A percentile compares a stretch with the other conserved stretches of the same genome.
phyloP scores from a whole-genome alignment of 2,113 vertebrate species.

The Tetraodon nigroviridis region DNA sequence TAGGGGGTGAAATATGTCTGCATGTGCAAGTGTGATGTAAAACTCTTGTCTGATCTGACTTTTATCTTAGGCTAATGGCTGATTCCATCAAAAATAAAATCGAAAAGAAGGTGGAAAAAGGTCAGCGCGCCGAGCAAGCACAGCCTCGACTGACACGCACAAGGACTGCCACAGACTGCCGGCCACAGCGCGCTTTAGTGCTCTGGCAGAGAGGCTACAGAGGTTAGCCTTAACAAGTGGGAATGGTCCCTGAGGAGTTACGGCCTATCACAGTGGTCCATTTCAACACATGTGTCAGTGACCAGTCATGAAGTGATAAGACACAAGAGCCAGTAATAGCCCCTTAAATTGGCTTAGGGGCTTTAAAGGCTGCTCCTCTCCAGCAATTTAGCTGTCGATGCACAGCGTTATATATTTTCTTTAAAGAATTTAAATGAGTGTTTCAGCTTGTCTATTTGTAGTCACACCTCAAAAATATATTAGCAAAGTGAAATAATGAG shows the following conservation, averaged over 20 bases:
- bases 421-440: conserved; percentile 2
- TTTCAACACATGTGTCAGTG: conserved; percentile 60
- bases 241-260: conserved; percentile 54
- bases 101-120: conserved; percentile 2
- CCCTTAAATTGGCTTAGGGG: conserved; percentile 26
- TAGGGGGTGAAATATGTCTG: not conserved
- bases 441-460: conserved; percentile 18
- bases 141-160: not conserved
- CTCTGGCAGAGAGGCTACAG: conserved; percentile 42
- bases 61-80: too few species aligned
- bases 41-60: not conserved
- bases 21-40: conserved; percentile 5
- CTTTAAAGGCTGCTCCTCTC: conserved; percentile 1
- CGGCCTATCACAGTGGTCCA: conserved; percentile 49
- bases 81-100: not conserved
- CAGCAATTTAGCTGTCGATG: not conserved
- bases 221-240: conserved; percentile 52
- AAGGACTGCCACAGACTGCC: too few species aligned
- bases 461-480: conserved; percentile 15
- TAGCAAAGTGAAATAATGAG: conserved; percentile 14
- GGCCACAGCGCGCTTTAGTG: conserved; percentile 41
- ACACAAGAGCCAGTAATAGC: conserved; percentile 33
- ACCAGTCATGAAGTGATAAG: conserved; percentile 45
- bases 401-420: conserved; percentile 3
- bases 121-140: not conserved